Base-by-base conservation (phyloP, 2,113 vertebrate genomes). In the Madoqua kirkii region DNA sequence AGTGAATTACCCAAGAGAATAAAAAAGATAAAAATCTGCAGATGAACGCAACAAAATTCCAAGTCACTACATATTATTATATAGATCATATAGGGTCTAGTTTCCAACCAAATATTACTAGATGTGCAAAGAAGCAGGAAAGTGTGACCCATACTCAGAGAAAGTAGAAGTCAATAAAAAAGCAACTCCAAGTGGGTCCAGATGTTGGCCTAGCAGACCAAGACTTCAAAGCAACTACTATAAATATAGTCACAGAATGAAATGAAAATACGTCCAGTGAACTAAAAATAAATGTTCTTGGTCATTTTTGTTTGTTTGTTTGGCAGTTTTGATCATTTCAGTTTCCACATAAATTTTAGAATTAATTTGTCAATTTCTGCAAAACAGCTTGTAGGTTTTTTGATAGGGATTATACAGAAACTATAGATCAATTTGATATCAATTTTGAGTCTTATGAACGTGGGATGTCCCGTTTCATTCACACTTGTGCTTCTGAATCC, bases 71-170 rank as follows among this genome's bases (percentile, higher is more conserved):
- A 81, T n/a, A 71, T 23, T 71, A 40, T 71, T 71, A 40, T 40
- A 40, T 40, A 57, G 93, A 76, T 85, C 52, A 81, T 67, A 48
- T 76, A 54, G 91, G 84, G 31, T 91, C 36, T 91, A 62, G 36
- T 96, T 94, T 85, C 33, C 57, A 93, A 81, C 23, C 54, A 54
- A 60, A 91, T 85, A 96, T 88, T 81, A 93, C 15, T 83, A 85
- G 52, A 43, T 27, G 33, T 74, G 29, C 62, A 96, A 94, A 89
- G 36, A 90, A 96, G 91, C 36, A 81, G 54, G 45, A 52, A 55
- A 67, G 17, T n/a, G 23, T 89, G 36, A n/a, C 16, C 6, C 14
- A 59, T 79, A 76, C 16, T 74, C 3, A 40, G 52, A 57, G 54
- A 95, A 96, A 87, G 14, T 86, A 13, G 1, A 40, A 85, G 31